Conservation (phyloP, 2,113 vertebrate genomes). For the Ammospiza nelsoni region DNA sequence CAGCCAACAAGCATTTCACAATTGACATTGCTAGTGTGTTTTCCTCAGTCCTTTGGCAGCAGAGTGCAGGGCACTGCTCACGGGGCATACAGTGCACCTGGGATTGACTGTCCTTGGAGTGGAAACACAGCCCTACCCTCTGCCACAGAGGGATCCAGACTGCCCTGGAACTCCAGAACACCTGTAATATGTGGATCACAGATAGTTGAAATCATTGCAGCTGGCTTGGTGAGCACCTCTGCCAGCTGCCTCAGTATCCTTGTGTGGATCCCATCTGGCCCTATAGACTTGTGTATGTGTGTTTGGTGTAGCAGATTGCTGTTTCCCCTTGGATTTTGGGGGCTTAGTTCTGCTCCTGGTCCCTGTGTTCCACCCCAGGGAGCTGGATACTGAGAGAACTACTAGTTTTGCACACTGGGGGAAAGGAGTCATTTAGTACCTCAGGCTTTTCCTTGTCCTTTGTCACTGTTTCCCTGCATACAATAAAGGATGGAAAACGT, state of each 20-base stretch:
- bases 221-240: not conserved
- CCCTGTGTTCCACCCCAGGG: not conserved
- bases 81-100: not conserved
- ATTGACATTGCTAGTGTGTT: not conserved
- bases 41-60: not conserved
- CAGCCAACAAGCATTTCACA: not conserved
- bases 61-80: not conserved
- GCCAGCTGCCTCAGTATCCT: not conserved
- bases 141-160: not conserved
- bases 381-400: not conserved
- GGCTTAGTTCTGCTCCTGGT: not conserved
- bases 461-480: not conserved
- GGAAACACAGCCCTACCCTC: not conserved
- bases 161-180: not conserved
- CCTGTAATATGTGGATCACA: not conserved
- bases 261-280: not conserved
- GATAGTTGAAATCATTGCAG: not conserved
- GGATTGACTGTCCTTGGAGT: not conserved
- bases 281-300: not conserved
- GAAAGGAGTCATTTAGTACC: not conserved
- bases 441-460: not conserved
- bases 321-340: not conserved
- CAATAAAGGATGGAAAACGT: not conserved
- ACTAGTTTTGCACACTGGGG: not conserved
- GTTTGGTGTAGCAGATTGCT: not conserved